Percentiles rank a stretch among this genome's conserved stretches.
Evolutionary conservation across 53 echinoderm and acorn worm genomes (phyloP).

Genomic region (Temnopleurus reevesii): DNA sequence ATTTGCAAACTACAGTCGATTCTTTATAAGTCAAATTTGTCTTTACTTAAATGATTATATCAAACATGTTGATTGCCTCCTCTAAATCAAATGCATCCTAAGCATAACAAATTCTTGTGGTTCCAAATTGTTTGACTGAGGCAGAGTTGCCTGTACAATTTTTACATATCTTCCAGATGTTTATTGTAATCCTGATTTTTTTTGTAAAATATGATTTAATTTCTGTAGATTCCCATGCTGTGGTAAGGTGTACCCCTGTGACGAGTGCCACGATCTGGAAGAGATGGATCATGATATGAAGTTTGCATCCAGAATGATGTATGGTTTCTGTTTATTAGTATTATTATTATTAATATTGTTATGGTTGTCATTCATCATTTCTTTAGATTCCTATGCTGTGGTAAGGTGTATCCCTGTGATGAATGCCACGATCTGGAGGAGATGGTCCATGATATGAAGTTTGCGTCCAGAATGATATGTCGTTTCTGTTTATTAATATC

Average conservation of each 20-base stretch:
- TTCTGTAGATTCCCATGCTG: conserved; percentile 86
- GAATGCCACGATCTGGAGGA: conserved; percentile 81
- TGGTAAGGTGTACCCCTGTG: conserved; percentile 90
- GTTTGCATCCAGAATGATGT: conserved; percentile 88
- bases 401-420: conserved; percentile 89
- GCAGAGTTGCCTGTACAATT: too few relatives aligned
- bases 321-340: conserved; percentile 66
- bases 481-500: conserved; percentile 74
- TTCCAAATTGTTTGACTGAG: too few relatives aligned
- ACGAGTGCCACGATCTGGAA: conserved; percentile 78
- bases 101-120: too few relatives aligned
- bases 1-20: too few relatives aligned
- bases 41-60: too few relatives aligned
- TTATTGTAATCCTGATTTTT: not conserved
- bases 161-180: too few relatives aligned
- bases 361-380: not conserved
- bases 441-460: conserved; percentile 88
- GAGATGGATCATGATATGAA: conserved; percentile 91
- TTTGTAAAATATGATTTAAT: not conserved
- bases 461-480: conserved; percentile 94
- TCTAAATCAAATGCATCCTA: too few relatives aligned
- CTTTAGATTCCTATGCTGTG: conserved; percentile 89
- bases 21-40: too few relatives aligned
- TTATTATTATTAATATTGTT: not conserved
- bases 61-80: too few relatives aligned